Base-by-base conservation (phyloP, 2,888 invertebrate genomes). In the Mamestra brassicae region DNA sequence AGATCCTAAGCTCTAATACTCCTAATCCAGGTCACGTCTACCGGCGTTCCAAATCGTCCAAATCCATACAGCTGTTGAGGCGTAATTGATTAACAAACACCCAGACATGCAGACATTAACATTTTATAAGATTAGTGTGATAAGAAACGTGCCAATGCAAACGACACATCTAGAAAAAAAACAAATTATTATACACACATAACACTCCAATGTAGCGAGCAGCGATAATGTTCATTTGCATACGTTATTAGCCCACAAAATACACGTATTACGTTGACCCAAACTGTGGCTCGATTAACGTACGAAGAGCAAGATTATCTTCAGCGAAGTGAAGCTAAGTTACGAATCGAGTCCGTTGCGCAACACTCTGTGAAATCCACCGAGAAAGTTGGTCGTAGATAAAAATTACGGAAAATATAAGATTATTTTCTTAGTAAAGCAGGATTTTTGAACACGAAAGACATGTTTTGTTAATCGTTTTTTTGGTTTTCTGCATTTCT, bases 361-460 rank as follows among this genome's bases (percentile, higher is more conserved):
- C 69, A 86, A 86, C 63, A 34, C 67, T 38, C 80, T 78, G 76
- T 76, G 83, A 79, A 82, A 81, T 76, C 84, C 70, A 71, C 66
- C 52, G 83, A 80, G 87, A 86, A 86, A 86, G 87, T 86, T 83
- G 71, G 65, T 55, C 66, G 73, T 74, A 79, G 81, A 83, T 85
- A 79, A 81, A 82, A 83, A 78, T 76, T 79, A 79, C 72, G 74
- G 74, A 76, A 86, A 86, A 76, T 77, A 72, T 75, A 69, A 78
- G 69, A 78, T 71, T 76, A 66, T 78, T 73, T 69, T 65, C 42
- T 69, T 66, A 52, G 45, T n/a, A 11, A 52, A 42, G 38, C 45
- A 71, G 38, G 38, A 10, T 71, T 70, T 42, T 71, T 34, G 58
- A 68, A 52, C 65, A 76, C 76, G 80, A 67, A 62, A 71, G 63